These are phyloP conservation scores for Anneissia japonica DNA, from an alignment of 35 echinoderm and acorn worm species.

Conservation along the genomic window DNA sequence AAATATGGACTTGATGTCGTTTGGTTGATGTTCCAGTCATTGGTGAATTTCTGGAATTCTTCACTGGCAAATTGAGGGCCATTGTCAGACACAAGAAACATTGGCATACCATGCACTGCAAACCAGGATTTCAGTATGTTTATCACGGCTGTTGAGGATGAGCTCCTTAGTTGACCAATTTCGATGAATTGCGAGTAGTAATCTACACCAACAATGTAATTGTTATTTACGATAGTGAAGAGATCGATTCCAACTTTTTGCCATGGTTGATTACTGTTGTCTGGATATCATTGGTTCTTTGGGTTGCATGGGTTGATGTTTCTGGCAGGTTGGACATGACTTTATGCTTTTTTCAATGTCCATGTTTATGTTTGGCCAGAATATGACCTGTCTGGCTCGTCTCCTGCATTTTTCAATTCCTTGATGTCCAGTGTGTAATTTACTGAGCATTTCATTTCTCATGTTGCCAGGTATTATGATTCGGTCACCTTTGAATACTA, in stretches of 20 bases:
- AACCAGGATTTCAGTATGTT: background rate
- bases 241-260: background rate
- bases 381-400: background rate
- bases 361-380: background rate
- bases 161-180: too few species aligned
- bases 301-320: background rate
- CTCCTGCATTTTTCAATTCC: background rate
- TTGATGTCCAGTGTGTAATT: background rate
- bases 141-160: background rate
- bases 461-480: too few species aligned
- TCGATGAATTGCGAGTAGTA: too few species aligned
- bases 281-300: background rate
- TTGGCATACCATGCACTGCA: slow-evolving; percentile 23
- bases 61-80: slow-evolving; percentile 46
- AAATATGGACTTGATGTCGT: slow-evolving; percentile 45
- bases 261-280: background rate
- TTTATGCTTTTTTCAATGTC: background rate
- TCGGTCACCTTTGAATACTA: too few species aligned
- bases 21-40: slow-evolving; percentile 55
- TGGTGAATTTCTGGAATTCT: slow-evolving; percentile 55
- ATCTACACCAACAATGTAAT: too few species aligned
- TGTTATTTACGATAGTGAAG: background rate
- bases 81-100: slow-evolving; percentile 42
- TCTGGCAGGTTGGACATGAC: background rate
- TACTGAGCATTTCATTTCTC: background rate